Evolutionary conservation across 2,888 invertebrate genomes (phyloP), one percentile per base, ranked within the genome.

Genomic region (Teinopalpus imperialis): DNA sequence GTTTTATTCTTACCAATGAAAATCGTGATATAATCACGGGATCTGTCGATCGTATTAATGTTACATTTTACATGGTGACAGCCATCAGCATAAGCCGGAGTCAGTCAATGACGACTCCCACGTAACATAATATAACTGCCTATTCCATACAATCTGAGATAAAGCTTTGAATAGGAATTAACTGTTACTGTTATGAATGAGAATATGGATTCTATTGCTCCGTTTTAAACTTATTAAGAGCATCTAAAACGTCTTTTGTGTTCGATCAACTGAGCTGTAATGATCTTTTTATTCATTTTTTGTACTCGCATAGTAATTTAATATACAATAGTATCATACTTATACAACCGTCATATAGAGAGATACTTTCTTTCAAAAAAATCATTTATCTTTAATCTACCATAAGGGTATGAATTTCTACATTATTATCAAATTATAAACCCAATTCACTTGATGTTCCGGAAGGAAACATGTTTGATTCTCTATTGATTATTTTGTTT

Each of bases 121-220:
- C 85, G 83, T 78, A 75, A 76, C 75, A 61, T 71, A 40, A 75
- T 76, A 69, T 55, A 52, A 51, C 51, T 50, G 50, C 47, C 49
- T 43, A 53, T 51, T 56, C 67, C 65, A 66, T 66, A 71, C 67
- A 72, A 69, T 78, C 66, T 73, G 54, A 80, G 82, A 83, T 82
- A 81, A 81, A 76, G 61, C 62, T 69, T 77, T 80, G 69, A 79
- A 82, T 81, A 69, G 75, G 72, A 78, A 82, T 78, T 77, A 81
- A 79, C 80, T 74, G 75, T 74, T 68, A 67, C 65, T 42, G 39
- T 66, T 66, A 65, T 56, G 61, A 69, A 67, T 68, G 56, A 63
- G 66, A 74, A 69, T 44, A 23, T 31, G 10, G 16, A 23, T 13
- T 16, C 36, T 26, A 44, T 37, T 37, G 36, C 34, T 59, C 56